These are phyloP conservation scores for Malurus melanocephalus DNA, from an alignment of 2,113 vertebrate genomes.

Conservation along the genomic window DNA sequence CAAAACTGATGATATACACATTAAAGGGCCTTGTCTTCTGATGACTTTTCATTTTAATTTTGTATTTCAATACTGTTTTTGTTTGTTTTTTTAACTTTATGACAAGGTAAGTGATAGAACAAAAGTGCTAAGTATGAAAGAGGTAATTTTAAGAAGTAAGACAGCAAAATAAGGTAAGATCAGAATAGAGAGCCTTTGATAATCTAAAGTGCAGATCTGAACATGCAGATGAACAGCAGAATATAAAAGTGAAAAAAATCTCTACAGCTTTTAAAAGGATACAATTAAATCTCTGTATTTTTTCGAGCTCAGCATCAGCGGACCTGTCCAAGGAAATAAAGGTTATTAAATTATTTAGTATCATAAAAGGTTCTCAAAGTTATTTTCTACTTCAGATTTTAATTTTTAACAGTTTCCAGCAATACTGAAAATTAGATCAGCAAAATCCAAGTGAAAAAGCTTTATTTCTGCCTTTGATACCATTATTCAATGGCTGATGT, in stretches of 20 bases:
- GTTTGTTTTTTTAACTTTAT: neutral
- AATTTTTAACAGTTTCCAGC: neutral
- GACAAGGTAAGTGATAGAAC: neutral
- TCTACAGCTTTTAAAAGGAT: constrained; percentile 64
- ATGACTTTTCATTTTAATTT: neutral
- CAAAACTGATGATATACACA: neutral
- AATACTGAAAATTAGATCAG: neutral
- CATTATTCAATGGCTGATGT: neutral
- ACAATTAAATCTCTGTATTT: constrained; percentile 79
- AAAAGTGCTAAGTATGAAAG: neutral
- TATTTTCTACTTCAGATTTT: neutral
- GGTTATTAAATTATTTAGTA: neutral
- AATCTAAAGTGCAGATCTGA: neutral
- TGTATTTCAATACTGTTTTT: neutral
- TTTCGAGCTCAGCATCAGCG: constrained; percentile 73
- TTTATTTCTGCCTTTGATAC: neutral
- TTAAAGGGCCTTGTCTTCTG: neutral
- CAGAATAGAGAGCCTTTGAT: neutral
- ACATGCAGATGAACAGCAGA: neutral
- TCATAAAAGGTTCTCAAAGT: neutral
- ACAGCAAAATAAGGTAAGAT: neutral
- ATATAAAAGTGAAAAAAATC: neutral
- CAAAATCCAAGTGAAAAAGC: neutral
- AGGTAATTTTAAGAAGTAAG: neutral
- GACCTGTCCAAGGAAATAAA: constrained; percentile 57